A percentile compares a stretch with the other conserved stretches of the same genome.
Conservation (phyloP, 23 tunicate species). For the Halocynthia aurantium region DNA sequence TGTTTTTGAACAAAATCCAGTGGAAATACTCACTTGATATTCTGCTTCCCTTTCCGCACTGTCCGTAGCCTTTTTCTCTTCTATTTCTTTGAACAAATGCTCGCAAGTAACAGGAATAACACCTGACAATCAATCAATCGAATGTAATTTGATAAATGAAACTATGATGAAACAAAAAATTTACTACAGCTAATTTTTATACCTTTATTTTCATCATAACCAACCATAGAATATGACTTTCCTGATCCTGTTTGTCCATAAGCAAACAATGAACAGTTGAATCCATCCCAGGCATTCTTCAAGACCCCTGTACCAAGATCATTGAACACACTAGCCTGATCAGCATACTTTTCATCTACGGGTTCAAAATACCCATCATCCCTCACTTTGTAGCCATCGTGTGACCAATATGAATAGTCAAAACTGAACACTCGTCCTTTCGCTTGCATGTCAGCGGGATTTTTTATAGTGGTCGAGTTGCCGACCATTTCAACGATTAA, state of each 20-base stretch:
- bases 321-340: constrained; percentile 68
- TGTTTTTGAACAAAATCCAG: neutral
- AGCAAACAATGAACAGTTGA: constrained; percentile 94
- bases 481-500: constrained; percentile 65
- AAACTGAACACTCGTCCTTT: constrained; percentile 65
- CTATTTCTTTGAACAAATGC: constrained; percentile 75
- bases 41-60: constrained; percentile 52
- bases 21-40: constrained; percentile 48
- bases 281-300: constrained; percentile 81
- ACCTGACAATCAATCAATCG: constrained; percentile 29
- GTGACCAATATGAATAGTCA: constrained; percentile 95
- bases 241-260: constrained; percentile 98
- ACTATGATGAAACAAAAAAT: neutral
- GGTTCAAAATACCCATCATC: constrained; percentile 89
- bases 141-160: neutral
- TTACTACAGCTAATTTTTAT: neutral
- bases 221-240: constrained; percentile 95
- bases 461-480: constrained; percentile 57
- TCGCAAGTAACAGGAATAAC: constrained; percentile 84
- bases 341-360: constrained; percentile 64
- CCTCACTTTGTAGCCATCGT: constrained; percentile 69
- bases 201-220: constrained; percentile 82
- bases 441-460: constrained; percentile 35
- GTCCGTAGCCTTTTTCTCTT: constrained; percentile 51
- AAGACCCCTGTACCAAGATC: constrained; percentile 69